A percentile compares a stretch with the other conserved stretches of the same genome.
These are phyloP conservation scores for Hyperoplus lanceolatus DNA, from an alignment of 2,797 vertebrate species.

Conservation along the genomic window DNA sequence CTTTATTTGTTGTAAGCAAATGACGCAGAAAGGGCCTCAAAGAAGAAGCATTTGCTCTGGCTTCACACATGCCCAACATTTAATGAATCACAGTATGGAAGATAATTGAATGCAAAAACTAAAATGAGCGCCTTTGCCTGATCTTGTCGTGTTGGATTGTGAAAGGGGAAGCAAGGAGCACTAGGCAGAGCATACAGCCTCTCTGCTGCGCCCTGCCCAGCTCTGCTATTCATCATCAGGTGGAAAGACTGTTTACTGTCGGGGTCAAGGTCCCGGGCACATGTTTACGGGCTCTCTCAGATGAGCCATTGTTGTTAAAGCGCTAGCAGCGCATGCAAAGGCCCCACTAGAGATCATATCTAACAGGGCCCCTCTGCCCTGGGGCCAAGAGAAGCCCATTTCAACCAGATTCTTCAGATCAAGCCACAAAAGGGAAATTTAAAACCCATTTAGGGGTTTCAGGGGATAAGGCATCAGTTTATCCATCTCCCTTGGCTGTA, in stretches of 20 bases:
- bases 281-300: constrained; percentile 83
- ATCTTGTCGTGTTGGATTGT: not conserved
- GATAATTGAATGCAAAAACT: not conserved
- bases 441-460: constrained; percentile 51
- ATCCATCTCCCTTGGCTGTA: constrained; percentile 50
- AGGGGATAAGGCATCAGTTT: constrained; percentile 51
- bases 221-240: constrained; percentile 82
- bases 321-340: constrained; percentile 52
- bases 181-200: constrained; percentile 34
- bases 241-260: constrained; percentile 85
- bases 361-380: constrained; percentile 53
- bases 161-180: not conserved
- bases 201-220: constrained; percentile 36
- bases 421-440: constrained; percentile 55
- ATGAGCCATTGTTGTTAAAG: constrained; percentile 84
- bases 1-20: not conserved
- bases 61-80: not conserved
- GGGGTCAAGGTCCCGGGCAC: constrained; percentile 85
- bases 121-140: not conserved
- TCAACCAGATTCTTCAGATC: constrained; percentile 66
- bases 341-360: constrained; percentile 76
- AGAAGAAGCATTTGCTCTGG: not conserved
- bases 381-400: constrained; percentile 51
- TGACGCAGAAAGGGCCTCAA: not conserved
- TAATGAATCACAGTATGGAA: not conserved